Evolutionary conservation across 2,797 vertebrate species (phyloP), one percentile per base, ranked within the genome.

Genomic region (Loriculus beryllinus): DNA sequence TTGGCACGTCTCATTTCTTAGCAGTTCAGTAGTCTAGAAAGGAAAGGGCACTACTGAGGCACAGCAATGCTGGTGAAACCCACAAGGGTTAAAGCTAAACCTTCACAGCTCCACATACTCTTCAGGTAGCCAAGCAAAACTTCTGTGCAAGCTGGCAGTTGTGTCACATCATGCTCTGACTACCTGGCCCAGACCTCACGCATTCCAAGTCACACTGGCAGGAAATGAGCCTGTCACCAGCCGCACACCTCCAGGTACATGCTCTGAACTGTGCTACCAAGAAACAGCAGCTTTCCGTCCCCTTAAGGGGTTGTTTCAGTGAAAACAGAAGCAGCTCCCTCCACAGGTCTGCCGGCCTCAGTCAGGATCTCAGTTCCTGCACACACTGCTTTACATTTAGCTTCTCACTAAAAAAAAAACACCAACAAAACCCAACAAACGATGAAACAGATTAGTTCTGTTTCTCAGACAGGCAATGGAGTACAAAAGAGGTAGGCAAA

Each of bases 211-310:
- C 77, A 39, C 23, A 7, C 2, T 0, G 2, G 47, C 45, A 79
- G 43, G 51, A 67, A 33, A 72, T 22, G 43, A 56, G 75, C n/a
- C 33, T 43, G 70, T 69, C 64, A 63, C 51, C 42, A 26, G 6
- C 39, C 5, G 5, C 63, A 39, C 6, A 3, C 43, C 37, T 49
- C 29, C 49, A 80, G 54, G 28, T 31, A 47, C 0, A 0, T 1
- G 23, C 35, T 72, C 83, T 86, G 62, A 71, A 20, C 74, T 22
- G 17, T 20, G 39, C 67, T 60, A 65, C 20, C 0, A 5, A 69
- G n/a, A 57, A 69, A 49, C 54, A 57, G 75, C 33, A 52, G 59
- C 70, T 22, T 42, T n/a, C 59, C n/a, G 47, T 72, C 65, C 70
- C 60, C 42, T 67, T 31, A 39, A 26, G 59, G 57, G 49, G 28